phyloP scores from a whole-genome alignment of 2,888 invertebrate genomes.

The Hypsopygia costalis region DNA sequence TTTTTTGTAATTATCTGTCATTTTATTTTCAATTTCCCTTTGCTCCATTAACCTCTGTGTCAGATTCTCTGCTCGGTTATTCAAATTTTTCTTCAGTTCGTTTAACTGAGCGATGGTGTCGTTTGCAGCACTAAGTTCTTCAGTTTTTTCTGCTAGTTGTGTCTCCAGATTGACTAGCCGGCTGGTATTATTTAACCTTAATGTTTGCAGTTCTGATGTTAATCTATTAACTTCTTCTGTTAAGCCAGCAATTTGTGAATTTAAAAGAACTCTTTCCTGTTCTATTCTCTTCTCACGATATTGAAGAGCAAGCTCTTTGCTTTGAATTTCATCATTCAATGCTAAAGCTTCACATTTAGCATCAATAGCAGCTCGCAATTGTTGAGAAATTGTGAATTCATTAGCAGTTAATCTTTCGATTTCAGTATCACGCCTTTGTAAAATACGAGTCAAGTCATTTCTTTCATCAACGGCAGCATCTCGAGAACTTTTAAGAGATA shows the following conservation, averaged over 20 bases:
- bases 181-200: slow-evolving; percentile 84
- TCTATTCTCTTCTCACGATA: slow-evolving; percentile 92
- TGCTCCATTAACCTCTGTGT: slow-evolving; percentile 86
- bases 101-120: slow-evolving; percentile 85
- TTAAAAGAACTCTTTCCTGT: slow-evolving; percentile 88
- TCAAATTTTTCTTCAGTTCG: slow-evolving; percentile 85
- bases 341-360: slow-evolving; percentile 92
- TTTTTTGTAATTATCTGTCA: slow-evolving; percentile 87
- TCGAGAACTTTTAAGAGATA: slow-evolving; percentile 84
- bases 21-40: slow-evolving; percentile 86
- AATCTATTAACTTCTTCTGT: slow-evolving; percentile 89
- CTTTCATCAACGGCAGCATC: slow-evolving; percentile 87
- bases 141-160: slow-evolving; percentile 87
- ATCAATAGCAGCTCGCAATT: slow-evolving; percentile 87
- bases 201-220: slow-evolving; percentile 88
- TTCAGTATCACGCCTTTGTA: slow-evolving; percentile 87
- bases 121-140: slow-evolving; percentile 88
- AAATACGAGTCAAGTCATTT: slow-evolving; percentile 85
- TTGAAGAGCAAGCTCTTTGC: slow-evolving; percentile 88
- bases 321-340: slow-evolving; percentile 89
- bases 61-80: slow-evolving; percentile 84
- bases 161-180: slow-evolving; percentile 86
- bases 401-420: slow-evolving; percentile 86
- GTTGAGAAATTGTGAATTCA: slow-evolving; percentile 84
- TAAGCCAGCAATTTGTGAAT: slow-evolving; percentile 88